Evolutionary conservation across 2,888 invertebrate genomes (phyloP).

Genomic region (Brachypterus glaber): DNA sequence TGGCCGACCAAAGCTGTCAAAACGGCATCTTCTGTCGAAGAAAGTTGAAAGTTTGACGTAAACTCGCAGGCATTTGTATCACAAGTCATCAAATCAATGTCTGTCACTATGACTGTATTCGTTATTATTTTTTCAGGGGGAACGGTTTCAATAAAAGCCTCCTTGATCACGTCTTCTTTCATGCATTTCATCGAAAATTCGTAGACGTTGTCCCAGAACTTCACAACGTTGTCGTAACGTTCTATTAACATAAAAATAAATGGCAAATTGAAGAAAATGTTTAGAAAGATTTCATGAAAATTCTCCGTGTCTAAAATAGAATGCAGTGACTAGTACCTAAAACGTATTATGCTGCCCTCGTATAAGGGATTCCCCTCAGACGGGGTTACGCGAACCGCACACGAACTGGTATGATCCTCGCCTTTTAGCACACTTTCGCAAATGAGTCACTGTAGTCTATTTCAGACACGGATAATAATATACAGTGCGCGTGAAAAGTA

Average conservation of each 20-base stretch:
- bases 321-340: not conserved
- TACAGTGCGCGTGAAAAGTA: too few species aligned
- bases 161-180: conserved; percentile 72
- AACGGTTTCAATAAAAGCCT: conserved; percentile 61
- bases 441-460: too few species aligned
- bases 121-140: conserved; percentile 58
- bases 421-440: too few species aligned
- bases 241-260: conserved; percentile 41
- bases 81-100: conserved; percentile 69
- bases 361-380: too few species aligned
- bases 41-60: conserved; percentile 57
- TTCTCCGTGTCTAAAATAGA: not conserved
- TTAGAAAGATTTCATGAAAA: not conserved
- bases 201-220: conserved; percentile 89
- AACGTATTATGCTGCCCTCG: too few species aligned
- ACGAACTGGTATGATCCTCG: too few species aligned
- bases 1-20: conserved; percentile 81
- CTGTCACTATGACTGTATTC: conserved; percentile 52
- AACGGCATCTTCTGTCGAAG: conserved; percentile 52
- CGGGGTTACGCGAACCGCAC: too few species aligned
- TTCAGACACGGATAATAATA: too few species aligned
- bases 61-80: conserved; percentile 63
- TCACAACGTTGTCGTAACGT: conserved; percentile 61
- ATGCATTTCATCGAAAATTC: conserved; percentile 90
- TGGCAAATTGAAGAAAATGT: not conserved